phyloP scores from a whole-genome alignment of 2,888 invertebrate species.

The Toxonevra muliebris region DNA sequence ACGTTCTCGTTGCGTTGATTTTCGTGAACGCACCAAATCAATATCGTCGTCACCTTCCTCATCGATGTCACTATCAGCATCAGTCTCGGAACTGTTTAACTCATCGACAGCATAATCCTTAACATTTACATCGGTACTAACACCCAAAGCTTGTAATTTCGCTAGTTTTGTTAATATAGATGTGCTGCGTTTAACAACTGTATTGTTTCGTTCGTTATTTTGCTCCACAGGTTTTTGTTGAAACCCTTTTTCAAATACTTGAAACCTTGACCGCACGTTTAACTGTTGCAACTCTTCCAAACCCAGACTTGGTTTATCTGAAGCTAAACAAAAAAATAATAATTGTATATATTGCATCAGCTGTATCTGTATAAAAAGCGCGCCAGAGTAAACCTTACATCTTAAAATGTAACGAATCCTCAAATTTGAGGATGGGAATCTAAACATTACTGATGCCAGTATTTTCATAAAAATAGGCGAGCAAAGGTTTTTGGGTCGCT shows the following conservation, averaged over 20 bases:
- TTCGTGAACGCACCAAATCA: slow-evolving; percentile 69
- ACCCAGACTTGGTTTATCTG: slow-evolving; percentile 86
- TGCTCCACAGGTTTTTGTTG: slow-evolving; percentile 17
- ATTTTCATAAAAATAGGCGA: too few species aligned
- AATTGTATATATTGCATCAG: not conserved
- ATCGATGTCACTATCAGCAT: slow-evolving; percentile 36
- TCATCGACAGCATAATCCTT: slow-evolving; percentile 67
- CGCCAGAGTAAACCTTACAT: too few species aligned
- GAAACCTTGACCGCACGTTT: slow-evolving; percentile 85
- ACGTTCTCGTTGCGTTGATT: slow-evolving; percentile 73
- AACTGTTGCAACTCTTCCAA: slow-evolving; percentile 82
- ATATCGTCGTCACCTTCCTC: slow-evolving; percentile 65
- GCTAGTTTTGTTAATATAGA: slow-evolving; percentile 83
- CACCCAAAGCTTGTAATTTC: slow-evolving; percentile 75
- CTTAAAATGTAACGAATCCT: too few species aligned
- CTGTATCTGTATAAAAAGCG: too few species aligned
- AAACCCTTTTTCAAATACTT: slow-evolving; percentile 75
- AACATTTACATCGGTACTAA: slow-evolving; percentile 61
- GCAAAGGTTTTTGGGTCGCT: too few species aligned
- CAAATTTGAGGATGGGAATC: too few species aligned
- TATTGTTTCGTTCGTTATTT: not conserved
- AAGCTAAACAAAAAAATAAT: slow-evolving; percentile 68
- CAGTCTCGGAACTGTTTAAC: slow-evolving; percentile 1
- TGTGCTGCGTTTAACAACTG: slow-evolving; percentile 76
- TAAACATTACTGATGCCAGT: too few species aligned